Conservation (phyloP, 2,113 vertebrate genomes). For the Nansenia antarctica region DNA sequence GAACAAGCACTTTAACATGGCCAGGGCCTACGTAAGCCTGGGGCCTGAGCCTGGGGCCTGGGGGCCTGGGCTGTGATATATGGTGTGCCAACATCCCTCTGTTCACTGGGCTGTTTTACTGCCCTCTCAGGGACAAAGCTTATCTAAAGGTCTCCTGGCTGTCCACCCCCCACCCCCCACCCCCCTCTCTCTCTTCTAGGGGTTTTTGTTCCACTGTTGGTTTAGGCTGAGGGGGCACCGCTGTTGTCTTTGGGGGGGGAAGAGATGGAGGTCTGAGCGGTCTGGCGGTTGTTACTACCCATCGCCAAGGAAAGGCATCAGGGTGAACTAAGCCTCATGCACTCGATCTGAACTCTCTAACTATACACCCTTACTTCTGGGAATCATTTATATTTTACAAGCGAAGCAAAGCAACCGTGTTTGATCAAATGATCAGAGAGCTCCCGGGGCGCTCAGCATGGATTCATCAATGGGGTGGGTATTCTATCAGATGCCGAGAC, state of each 20-base stretch:
- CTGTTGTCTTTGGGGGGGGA: not conserved
- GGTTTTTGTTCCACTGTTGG: slow-evolving; percentile 11
- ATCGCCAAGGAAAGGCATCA: not conserved
- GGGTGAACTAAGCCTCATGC: not conserved
- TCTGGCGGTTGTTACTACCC: not conserved
- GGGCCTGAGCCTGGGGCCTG: not conserved
- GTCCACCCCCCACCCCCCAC: not conserved
- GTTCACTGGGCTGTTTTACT: slow-evolving; percentile 15
- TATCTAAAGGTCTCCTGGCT: slow-evolving; percentile 16
- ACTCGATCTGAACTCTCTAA: not conserved
- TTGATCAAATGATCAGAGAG: not conserved
- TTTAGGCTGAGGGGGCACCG: slow-evolving; percentile 17
- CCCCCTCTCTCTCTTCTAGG: too few relatives aligned
- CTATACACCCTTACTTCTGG: not conserved
- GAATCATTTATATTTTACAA: not conserved
- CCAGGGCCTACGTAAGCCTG: not conserved
- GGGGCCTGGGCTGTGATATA: not conserved
- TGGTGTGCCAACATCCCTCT: slow-evolving; percentile 10
- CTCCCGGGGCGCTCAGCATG: not conserved
- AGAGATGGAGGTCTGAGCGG: too few relatives aligned
- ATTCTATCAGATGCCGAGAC: not conserved
- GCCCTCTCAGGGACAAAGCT: slow-evolving; percentile 10
- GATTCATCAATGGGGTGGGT: not conserved
- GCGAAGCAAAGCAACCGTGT: not conserved
- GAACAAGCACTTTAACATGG: slow-evolving; percentile 20